These are phyloP conservation scores for Pithecia hirsuta DNA, from an alignment of 2,797 vertebrate genomes.

Conservation along the genomic window DNA sequence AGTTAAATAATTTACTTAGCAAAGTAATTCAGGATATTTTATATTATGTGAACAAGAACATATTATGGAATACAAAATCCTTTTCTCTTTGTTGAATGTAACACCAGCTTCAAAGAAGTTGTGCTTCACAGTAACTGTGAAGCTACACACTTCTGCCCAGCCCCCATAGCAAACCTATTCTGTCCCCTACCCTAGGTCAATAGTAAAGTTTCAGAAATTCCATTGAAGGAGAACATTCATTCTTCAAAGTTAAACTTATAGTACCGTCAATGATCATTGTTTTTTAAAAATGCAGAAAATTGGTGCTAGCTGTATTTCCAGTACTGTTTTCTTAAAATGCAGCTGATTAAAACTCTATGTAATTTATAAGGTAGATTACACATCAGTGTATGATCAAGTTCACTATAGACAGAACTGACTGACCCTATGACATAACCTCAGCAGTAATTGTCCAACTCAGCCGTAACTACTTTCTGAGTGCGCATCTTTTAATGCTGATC, in stretches of 20 bases:
- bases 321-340: constrained; percentile 31
- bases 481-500: background rate
- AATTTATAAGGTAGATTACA: constrained; percentile 63
- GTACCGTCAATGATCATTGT: background rate
- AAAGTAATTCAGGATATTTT: constrained; percentile 21
- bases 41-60: background rate
- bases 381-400: constrained; percentile 38
- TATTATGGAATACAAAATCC: background rate
- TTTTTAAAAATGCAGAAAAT: constrained; percentile 38
- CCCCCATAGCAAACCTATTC: no score
- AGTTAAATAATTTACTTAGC: constrained; percentile 28
- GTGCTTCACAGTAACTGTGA: background rate
- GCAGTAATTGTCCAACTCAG: background rate
- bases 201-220: background rate
- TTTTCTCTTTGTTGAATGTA: background rate
- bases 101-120: constrained; percentile 22
- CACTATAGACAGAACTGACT: constrained; percentile 33
- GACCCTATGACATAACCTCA: background rate
- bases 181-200: background rate
- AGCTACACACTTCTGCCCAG: background rate
- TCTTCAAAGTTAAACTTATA: background rate
- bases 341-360: constrained; percentile 64
- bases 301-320: background rate
- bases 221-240: background rate
- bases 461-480: background rate